A percentile compares a stretch with the other conserved stretches of the same genome.
phyloP scores from a whole-genome alignment of 1,140 invertebrate genomes.

The Solenopsis invicta region DNA sequence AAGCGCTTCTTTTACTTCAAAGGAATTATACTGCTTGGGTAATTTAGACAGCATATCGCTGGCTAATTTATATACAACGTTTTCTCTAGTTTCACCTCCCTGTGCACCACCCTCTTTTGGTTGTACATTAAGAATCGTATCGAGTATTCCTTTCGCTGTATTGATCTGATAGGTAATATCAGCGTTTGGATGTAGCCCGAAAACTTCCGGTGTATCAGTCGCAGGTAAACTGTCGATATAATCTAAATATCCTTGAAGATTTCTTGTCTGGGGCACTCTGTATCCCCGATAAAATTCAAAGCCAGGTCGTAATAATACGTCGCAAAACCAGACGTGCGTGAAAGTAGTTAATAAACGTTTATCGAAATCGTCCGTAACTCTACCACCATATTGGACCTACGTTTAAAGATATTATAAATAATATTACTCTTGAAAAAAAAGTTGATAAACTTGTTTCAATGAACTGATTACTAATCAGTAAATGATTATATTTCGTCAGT shows the following conservation, averaged over 20 bases:
- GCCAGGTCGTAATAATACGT: slow-evolving; percentile 92
- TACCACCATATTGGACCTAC: slow-evolving; percentile 95
- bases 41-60: slow-evolving; percentile 98
- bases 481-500: too few relatives aligned
- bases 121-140: slow-evolving; percentile 97
- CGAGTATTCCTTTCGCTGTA: slow-evolving; percentile 96
- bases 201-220: slow-evolving; percentile 97
- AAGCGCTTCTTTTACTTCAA: slow-evolving; percentile 96
- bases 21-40: slow-evolving; percentile 95
- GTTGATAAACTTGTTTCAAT: too few relatives aligned
- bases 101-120: slow-evolving; percentile 97
- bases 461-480: too few relatives aligned
- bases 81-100: slow-evolving; percentile 95
- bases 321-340: slow-evolving; percentile 96
- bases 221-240: slow-evolving; percentile 95
- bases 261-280: slow-evolving; percentile 93
- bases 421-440: too few relatives aligned
- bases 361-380: slow-evolving; percentile 98
- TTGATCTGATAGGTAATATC: slow-evolving; percentile 99
- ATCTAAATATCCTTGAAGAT: slow-evolving; percentile 93
- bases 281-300: slow-evolving; percentile 97
- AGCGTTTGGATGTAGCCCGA: slow-evolving; percentile 98
- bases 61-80: slow-evolving; percentile 95
- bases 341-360: slow-evolving; percentile 96
- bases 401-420: slow-evolving; percentile 18